Conservation (phyloP, 2,797 vertebrate genomes). For the Mormyrus hasselquistii region DNA sequence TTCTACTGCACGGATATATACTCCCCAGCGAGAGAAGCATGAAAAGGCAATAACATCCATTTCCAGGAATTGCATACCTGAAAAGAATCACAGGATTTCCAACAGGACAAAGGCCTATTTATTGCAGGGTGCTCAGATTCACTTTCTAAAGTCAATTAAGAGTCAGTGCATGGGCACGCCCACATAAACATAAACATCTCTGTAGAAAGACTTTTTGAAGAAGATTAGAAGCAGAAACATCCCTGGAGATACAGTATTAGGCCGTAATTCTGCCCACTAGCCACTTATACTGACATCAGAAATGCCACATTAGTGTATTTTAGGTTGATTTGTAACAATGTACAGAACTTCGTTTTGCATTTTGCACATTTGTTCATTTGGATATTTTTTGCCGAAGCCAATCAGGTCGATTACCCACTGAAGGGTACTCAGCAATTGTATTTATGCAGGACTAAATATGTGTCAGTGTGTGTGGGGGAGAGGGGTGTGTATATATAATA, state of each 20-base stretch:
- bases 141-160: conserved; percentile 5
- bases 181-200: neutral
- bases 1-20: neutral
- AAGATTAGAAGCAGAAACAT: neutral
- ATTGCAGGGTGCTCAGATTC: neutral
- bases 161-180: neutral
- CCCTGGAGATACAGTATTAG: neutral
- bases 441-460: neutral
- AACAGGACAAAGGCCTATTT: neutral
- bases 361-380: neutral
- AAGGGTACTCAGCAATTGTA: neutral
- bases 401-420: neutral
- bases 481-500: neutral
- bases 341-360: neutral
- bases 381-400: neutral
- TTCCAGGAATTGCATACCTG: neutral
- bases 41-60: neutral
- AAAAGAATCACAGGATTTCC: neutral
- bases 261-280: neutral
- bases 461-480: neutral
- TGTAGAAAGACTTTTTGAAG: neutral
- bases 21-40: neutral
- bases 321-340: neutral
- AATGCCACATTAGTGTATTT: neutral
- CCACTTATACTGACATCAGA: neutral